Evolutionary conservation across 2,797 vertebrate species (phyloP).

Genomic region (Pachyuromys duprasi): DNA sequence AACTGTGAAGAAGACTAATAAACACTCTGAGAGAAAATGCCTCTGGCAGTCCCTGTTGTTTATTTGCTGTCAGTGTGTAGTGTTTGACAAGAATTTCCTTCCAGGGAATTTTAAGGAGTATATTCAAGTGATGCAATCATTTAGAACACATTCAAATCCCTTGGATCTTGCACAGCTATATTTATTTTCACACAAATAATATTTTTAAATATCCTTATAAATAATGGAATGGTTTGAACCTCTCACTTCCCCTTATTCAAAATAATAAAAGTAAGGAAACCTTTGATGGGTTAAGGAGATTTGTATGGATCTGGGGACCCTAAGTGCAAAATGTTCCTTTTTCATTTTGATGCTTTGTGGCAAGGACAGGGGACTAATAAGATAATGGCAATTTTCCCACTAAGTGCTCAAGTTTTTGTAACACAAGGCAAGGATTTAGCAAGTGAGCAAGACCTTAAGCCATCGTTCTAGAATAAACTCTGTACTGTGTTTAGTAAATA

Average conservation of each 20-base stretch:
- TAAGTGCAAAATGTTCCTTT: conserved; percentile 36
- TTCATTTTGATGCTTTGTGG: not conserved
- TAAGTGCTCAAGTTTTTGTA: conserved; percentile 56
- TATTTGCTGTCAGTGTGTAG: conserved; percentile 10
- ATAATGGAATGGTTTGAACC: not conserved
- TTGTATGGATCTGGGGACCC: not conserved
- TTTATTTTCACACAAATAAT: conserved; percentile 14
- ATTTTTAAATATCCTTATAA: conserved; percentile 49
- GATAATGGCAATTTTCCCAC: not conserved
- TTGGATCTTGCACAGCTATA: not conserved
- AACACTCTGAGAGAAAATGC: conserved; percentile 33
- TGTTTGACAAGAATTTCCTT: conserved; percentile 35
- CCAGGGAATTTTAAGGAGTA: not conserved
- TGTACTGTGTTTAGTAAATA: conserved; percentile 71
- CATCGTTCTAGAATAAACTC: conserved; percentile 60
- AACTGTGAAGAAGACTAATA: not conserved
- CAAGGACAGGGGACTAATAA: not conserved
- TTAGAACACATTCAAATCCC: conserved; percentile 17
- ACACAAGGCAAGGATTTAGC: conserved; percentile 5
- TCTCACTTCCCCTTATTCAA: not conserved
- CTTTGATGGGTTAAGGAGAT: conserved; percentile 9
- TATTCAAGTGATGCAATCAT: not conserved
- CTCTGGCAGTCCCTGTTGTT: not conserved
- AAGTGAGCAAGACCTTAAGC: conserved; percentile 55
- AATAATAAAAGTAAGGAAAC: conserved; percentile 25